phyloP scores from a whole-genome alignment of 2,797 vertebrate species.

The Acanthurus tractus region DNA sequence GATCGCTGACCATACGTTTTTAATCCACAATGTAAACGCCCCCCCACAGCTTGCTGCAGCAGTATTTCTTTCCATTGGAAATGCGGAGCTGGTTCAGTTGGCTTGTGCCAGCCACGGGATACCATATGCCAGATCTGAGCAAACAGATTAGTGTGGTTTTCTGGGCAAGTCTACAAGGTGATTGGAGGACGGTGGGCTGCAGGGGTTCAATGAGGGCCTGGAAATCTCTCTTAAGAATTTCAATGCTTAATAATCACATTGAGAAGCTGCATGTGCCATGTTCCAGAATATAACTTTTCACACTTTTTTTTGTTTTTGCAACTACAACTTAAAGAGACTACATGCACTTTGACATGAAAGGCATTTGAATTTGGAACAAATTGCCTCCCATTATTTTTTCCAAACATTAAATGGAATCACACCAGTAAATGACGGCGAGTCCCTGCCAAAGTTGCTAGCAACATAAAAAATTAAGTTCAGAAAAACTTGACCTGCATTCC shows the following conservation, averaged over 20 bases:
- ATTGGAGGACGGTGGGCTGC: slow-evolving; percentile 52
- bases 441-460: neutral
- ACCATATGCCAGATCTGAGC: slow-evolving; percentile 70
- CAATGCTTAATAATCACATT: slow-evolving; percentile 42
- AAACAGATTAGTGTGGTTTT: slow-evolving; percentile 71
- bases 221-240: slow-evolving; percentile 59
- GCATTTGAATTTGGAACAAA: neutral
- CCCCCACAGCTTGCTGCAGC: slow-evolving; percentile 9
- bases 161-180: slow-evolving; percentile 58
- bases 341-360: neutral
- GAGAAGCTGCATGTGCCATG: neutral
- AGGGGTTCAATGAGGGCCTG: slow-evolving; percentile 39
- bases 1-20: slow-evolving; percentile 74
- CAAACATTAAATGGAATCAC: neutral
- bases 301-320: slow-evolving; percentile 17
- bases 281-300: slow-evolving; percentile 14
- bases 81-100: slow-evolving; percentile 36
- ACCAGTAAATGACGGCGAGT: neutral
- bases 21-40: slow-evolving; percentile 67
- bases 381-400: neutral
- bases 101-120: slow-evolving; percentile 35
- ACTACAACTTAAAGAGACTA: neutral
- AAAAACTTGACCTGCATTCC: neutral
- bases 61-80: slow-evolving; percentile 39
- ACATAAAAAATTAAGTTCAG: neutral